Evolutionary conservation across 2,113 vertebrate species (phyloP).

Genomic region (Pandion haliaetus): DNA sequence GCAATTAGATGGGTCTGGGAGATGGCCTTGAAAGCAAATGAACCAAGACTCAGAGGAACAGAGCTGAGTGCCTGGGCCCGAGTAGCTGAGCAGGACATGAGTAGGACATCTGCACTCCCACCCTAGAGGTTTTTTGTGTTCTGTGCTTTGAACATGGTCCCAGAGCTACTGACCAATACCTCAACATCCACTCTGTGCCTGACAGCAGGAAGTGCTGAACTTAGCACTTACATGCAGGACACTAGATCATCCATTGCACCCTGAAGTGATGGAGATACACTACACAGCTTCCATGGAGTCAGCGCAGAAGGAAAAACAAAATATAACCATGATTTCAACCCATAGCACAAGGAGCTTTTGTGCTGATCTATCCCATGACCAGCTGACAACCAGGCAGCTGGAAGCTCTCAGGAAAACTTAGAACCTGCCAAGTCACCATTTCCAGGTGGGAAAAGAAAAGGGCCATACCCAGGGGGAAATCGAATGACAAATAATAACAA

Average conservation of each 20-base stretch:
- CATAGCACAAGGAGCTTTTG: not conserved
- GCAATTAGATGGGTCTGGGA: not conserved
- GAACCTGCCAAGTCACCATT: not conserved
- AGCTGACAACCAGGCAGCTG: not conserved
- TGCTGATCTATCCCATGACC: not conserved
- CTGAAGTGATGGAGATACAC: not conserved
- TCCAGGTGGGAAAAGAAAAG: not conserved
- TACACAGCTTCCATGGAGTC: not conserved
- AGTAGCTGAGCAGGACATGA: not conserved
- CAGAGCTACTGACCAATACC: not conserved
- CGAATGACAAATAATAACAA: not conserved
- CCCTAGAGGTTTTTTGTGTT: not conserved
- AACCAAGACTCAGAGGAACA: not conserved
- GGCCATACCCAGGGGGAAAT: not conserved
- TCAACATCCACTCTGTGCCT: not conserved
- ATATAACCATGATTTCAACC: not conserved
- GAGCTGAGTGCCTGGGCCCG: not conserved
- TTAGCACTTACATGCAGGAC: not conserved
- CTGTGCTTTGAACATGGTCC: not conserved
- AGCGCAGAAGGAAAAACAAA: not conserved
- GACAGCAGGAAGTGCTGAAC: not conserved
- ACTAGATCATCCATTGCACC: not conserved
- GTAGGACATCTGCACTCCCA: not conserved
- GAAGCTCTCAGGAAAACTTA: not conserved
- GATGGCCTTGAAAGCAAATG: not conserved